Evolutionary conservation across 2,888 invertebrate species (phyloP).

Genomic region (Drosophila eohydei): DNA sequence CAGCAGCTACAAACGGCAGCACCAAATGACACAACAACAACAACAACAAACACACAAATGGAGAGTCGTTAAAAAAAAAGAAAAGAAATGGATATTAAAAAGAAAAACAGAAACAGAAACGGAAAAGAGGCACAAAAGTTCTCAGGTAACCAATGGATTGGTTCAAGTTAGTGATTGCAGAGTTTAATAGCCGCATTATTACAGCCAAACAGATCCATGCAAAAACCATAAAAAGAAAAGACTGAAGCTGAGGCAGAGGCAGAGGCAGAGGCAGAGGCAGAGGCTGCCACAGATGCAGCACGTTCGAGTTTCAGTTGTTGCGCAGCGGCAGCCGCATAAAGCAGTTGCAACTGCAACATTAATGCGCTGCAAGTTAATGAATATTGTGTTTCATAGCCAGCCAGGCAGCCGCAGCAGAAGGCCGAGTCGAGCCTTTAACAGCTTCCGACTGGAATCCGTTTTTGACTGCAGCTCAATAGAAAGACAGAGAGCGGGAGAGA

Average conservation of each 20-base stretch:
- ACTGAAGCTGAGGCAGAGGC: background rate
- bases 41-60: constrained; percentile 15
- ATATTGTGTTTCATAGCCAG: constrained; percentile 83
- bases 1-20: constrained; percentile 42
- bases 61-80: constrained; percentile 22
- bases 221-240: constrained; percentile 62
- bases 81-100: constrained; percentile 16
- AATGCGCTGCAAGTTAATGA: constrained; percentile 83
- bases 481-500: no score
- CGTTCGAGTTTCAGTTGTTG: constrained; percentile 46
- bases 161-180: constrained; percentile 76
- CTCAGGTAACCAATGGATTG: constrained; percentile 78
- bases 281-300: constrained; percentile 3
- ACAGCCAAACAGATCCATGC: constrained; percentile 73
- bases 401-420: constrained; percentile 63
- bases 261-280: constrained; percentile 2
- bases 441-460: constrained; percentile 83
- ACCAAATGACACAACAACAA: constrained; percentile 25
- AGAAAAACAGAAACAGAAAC: background rate
- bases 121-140: constrained; percentile 9
- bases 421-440: constrained; percentile 77
- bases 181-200: constrained; percentile 81
- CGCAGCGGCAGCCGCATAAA: constrained; percentile 17
- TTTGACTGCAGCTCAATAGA: constrained; percentile 50
- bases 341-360: constrained; percentile 69